Conservation (phyloP, 2,888 invertebrate species). For the Scrobipalpa costella region DNA sequence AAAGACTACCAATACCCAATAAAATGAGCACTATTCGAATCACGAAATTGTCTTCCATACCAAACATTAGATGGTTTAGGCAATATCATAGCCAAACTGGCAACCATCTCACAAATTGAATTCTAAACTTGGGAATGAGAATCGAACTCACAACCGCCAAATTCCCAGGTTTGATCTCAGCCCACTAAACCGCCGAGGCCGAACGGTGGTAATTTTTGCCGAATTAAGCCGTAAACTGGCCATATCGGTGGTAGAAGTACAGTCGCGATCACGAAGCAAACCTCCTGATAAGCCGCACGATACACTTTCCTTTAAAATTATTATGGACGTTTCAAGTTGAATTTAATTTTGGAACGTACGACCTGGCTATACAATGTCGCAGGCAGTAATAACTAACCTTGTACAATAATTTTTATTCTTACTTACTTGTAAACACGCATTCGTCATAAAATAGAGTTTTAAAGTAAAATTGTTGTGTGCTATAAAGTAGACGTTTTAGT, state of each 20-base stretch:
- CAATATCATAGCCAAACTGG: not conserved
- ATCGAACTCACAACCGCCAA: not conserved
- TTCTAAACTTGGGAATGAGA: not conserved
- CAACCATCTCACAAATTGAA: not conserved
- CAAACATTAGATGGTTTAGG: too few species aligned
- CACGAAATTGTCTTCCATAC: too few species aligned
- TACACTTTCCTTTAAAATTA: conserved; percentile 38
- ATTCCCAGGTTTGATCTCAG: not conserved
- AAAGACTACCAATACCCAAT: too few species aligned
- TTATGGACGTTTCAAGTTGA: conserved; percentile 10
- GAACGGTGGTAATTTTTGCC: conserved; percentile 33
- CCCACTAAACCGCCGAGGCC: conserved; percentile 13
- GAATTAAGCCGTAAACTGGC: conserved; percentile 48
- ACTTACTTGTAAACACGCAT: not conserved
- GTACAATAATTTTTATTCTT: conserved; percentile 4
- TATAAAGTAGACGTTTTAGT: too few species aligned
- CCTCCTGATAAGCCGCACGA: conserved; percentile 45
- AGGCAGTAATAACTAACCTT: conserved; percentile 14
- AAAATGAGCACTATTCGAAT: too few species aligned
- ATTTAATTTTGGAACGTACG: conserved; percentile 18
- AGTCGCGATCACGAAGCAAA: conserved; percentile 43
- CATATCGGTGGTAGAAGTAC: conserved; percentile 34
- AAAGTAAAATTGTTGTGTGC: not conserved
- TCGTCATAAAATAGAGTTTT: conserved; percentile 1
- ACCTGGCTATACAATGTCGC: not conserved